phyloP scores from a whole-genome alignment of 1,140 invertebrate species.

The Riptortus pedestris region DNA sequence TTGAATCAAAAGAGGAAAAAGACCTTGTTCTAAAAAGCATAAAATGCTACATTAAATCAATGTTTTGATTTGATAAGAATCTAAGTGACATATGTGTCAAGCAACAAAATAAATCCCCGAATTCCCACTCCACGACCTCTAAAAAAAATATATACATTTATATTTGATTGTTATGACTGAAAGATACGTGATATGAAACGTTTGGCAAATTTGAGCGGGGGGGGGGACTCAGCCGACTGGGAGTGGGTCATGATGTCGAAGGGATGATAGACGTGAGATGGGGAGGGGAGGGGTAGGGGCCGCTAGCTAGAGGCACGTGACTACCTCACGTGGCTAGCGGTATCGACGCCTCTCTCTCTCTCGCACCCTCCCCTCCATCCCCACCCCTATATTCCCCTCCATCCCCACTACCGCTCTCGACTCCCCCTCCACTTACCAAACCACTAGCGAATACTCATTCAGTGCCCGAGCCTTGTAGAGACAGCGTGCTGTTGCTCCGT shows the following conservation, averaged over 20 bases:
- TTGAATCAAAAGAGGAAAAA: too few relatives aligned
- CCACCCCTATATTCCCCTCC: too few relatives aligned
- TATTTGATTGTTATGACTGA: background rate
- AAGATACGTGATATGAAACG: background rate
- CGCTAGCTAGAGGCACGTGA: slow-evolving; percentile 6
- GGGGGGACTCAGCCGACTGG: background rate
- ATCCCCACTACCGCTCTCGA: background rate
- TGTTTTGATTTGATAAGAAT: too few relatives aligned
- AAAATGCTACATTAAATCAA: too few relatives aligned
- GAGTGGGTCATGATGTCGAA: slow-evolving; percentile 9
- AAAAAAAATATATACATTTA: background rate
- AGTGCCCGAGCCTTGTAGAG: background rate
- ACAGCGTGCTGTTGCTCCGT: background rate
- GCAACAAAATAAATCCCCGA: too few relatives aligned
- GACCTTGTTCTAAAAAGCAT: too few relatives aligned
- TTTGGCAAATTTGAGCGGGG: background rate
- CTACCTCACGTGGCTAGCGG: slow-evolving; percentile 5
- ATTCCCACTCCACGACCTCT: too few relatives aligned
- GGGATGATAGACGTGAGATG: too few relatives aligned
- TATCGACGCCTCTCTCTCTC: background rate
- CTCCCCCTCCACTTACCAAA: background rate
- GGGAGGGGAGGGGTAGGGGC: too few relatives aligned
- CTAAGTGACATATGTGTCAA: too few relatives aligned
- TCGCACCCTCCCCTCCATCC: background rate
- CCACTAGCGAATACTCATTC: background rate